These are phyloP conservation scores for Holothuria leucospilota DNA, from an alignment of 53 echinoderm and acorn worm genomes.

Conservation along the genomic window DNA sequence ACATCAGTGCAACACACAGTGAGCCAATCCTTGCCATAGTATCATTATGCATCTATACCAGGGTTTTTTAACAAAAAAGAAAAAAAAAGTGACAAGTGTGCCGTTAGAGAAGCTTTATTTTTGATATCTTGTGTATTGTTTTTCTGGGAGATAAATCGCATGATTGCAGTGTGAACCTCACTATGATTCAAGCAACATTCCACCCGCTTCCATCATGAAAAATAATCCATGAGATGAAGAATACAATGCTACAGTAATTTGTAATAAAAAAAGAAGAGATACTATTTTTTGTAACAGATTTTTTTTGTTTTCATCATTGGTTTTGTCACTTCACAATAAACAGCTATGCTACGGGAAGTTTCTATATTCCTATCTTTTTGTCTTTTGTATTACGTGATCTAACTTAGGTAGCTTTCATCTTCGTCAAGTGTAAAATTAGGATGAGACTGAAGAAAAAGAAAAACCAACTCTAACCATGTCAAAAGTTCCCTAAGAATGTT, in stretches of 20 bases:
- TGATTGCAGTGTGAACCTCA: background rate
- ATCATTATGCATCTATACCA: background rate
- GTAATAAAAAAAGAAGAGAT: slow-evolving; percentile 51
- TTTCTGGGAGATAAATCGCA: background rate
- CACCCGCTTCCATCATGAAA: background rate
- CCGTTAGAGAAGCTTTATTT: slow-evolving; percentile 9
- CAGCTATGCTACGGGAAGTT: slow-evolving; percentile 46
- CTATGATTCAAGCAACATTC: slow-evolving; percentile 17
- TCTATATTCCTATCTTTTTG: background rate
- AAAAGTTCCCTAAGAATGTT: no score
- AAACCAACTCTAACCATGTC: no score
- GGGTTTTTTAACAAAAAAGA: background rate
- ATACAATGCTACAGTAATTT: slow-evolving; percentile 30
- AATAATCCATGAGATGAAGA: background rate
- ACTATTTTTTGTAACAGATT: slow-evolving; percentile 47
- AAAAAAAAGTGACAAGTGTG: background rate
- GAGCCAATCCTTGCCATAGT: slow-evolving; percentile 37
- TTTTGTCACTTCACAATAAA: slow-evolving; percentile 44
- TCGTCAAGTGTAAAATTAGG: no score
- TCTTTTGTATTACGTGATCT: no score
- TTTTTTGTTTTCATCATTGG: slow-evolving; percentile 22
- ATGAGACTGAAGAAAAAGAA: no score
- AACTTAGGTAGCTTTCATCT: no score
- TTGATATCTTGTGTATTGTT: slow-evolving; percentile 15
- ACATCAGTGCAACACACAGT: background rate